A percentile compares a stretch with the other conserved stretches of the same genome.
Conservation (phyloP, 2,888 invertebrate genomes). For the Eupithecia inturbata region DNA sequence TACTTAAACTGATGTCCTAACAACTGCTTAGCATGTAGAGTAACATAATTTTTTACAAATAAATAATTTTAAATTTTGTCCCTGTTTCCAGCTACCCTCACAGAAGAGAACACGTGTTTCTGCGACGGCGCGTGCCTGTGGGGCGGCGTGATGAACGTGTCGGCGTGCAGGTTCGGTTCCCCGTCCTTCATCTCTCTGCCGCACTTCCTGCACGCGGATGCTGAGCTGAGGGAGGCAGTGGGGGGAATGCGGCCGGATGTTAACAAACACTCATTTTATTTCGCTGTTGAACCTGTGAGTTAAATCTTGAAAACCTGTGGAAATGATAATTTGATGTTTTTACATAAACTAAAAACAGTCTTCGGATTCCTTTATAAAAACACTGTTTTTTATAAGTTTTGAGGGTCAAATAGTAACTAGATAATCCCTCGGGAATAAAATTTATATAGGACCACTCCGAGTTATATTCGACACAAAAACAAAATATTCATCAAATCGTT, state of each 20-base stretch:
- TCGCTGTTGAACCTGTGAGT: slow-evolving; percentile 90
- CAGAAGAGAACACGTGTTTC: slow-evolving; percentile 87
- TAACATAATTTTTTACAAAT: too few relatives aligned
- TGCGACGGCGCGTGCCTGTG: slow-evolving; percentile 90
- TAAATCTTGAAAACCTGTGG: background rate
- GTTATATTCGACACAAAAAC: too few relatives aligned
- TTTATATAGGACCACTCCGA: too few relatives aligned
- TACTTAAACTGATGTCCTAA: too few relatives aligned
- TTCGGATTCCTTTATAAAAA: background rate
- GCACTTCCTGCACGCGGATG: slow-evolving; percentile 92
- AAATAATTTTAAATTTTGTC: too few relatives aligned
- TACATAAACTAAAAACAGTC: too few relatives aligned
- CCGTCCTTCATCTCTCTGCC: slow-evolving; percentile 94
- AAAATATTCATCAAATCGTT: too few relatives aligned
- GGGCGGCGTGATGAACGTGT: slow-evolving; percentile 90
- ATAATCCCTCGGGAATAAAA: background rate
- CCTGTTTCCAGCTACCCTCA: slow-evolving; percentile 78
- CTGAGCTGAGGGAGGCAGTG: slow-evolving; percentile 85
- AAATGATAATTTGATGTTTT: background rate
- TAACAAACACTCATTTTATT: slow-evolving; percentile 89
- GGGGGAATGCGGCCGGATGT: slow-evolving; percentile 88
- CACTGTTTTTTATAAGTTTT: background rate
- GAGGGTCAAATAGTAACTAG: background rate
- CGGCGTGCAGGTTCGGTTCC: slow-evolving; percentile 90
- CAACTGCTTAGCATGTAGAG: too few relatives aligned